Evolutionary conservation across 2,113 vertebrate genomes (phyloP), one percentile per base, ranked within the genome.

Genomic region (Nesogale talazaci): DNA sequence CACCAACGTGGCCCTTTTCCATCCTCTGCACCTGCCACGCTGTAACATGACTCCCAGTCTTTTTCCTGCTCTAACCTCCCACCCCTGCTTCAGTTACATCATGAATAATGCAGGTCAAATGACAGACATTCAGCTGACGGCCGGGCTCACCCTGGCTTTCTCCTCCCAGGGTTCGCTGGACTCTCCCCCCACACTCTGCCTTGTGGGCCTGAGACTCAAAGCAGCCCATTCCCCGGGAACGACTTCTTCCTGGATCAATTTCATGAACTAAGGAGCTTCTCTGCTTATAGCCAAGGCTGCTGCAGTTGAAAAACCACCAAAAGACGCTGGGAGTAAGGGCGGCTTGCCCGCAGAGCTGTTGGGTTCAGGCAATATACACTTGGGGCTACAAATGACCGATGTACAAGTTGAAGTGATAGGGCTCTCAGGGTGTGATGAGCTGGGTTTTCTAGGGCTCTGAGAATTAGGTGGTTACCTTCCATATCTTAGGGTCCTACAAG

Each of bases 31-130:
- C 90, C 95, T 96, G 95, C 93, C 81, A 27, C 22, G 10, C 61
- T 42, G 97, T 95, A 95, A 97, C 0, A 7, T 14, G 93, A 97
- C 93, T 86, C 42, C 31, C 85, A 83, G 84, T 80, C 81, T 20
- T 83, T 80, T 94, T 92, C 80, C 96, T 96, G 59, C 83, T 86
- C 94, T 94, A 95, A 81, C 93, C 91, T 88, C 63, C 4, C 34
- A 22, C 34, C 89, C 65, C 3, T 82, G 95, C 93, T 97, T 96
- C 92, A 81, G 93, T 97, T 97, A 96, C 97, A 87, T 40, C 57
- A 84, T 97, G 80, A 97, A 98, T 97, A 97, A 98, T 94, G 91
- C 84, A 97, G 94, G 31, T 70, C 1, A 8, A 95, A 56, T 63
- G 65, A 69, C 83, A 86, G 22, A 84, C 7, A 1, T 77, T 19